Base-by-base conservation (phyloP, 2,888 invertebrate genomes). In the Emmelina monodactyla region DNA sequence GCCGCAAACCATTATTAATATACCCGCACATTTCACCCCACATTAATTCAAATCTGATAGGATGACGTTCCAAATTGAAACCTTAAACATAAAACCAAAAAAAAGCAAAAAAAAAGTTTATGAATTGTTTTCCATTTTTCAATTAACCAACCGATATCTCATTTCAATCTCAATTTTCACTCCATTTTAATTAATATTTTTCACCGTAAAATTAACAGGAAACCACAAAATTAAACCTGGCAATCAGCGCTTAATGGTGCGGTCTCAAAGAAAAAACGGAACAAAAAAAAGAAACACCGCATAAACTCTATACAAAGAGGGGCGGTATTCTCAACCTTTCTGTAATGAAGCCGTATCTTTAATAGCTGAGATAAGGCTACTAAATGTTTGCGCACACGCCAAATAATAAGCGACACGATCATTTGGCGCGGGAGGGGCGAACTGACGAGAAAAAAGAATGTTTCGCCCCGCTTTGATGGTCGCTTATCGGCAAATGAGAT, bases 341-440 rank as follows among this genome's bases (percentile, higher is more conserved):
- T 41, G 69, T 76, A 79, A 79, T 79, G 79, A 78, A 79, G 78
- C 76, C 72, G 66, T 78, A 76, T 75, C 73, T 72, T 69, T 78
- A 79, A 78, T 75, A 64, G 75, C 55, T 53, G 50, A 64, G 79
- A 78, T 79, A 79, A 79, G 75, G 66, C 62, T 53, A 68, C 67
- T 71, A 72, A 78, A 79, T 79, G 79, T 75, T 76, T 73, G 78
- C 60, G 72, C 70, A 70, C 78, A 76, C 76, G 76, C 78, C 73
- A 76, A 76, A 78, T 76, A 76, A 78, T 78, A 78, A 75, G 69
- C 67, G 69, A 46, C 56, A 57, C 65, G 71, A 73, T 75, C 78
- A 73, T 76, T 75, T 75, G 13, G 7, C 12, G 63, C 64, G 67
- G 59, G 62, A n/a, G 72, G 66, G 64, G 57, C 57, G 51, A 53